Evolutionary conservation across 2,113 vertebrate genomes (phyloP), one percentile per base, ranked within the genome.

Genomic region (Tachysurus vachellii): DNA sequence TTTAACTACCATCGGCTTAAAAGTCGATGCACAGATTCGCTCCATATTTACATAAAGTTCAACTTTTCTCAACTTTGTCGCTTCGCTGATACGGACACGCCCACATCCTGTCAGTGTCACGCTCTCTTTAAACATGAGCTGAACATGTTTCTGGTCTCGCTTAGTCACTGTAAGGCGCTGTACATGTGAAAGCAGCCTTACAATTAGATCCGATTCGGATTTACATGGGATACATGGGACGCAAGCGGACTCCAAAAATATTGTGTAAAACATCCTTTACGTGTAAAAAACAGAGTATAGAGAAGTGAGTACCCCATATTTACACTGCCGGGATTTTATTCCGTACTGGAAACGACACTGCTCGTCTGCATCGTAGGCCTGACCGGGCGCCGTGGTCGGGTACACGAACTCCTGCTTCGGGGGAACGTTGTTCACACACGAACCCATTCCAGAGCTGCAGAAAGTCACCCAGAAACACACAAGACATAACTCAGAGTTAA

Each of bases 301-400:
- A 73, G 68, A 87, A 56, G 86, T 57, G 66, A 83, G 81, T 96
- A 99, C 98, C 96, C 98, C 97, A 91, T 99, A 99, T 99, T 99
- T 99, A 96, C 98, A 99, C 94, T 99, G 98, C 93, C 97, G 97
- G 87, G 98, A 99, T 95, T 99, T 97, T 94, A 99, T 94, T 91
- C 98, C 98, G 66, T 99, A 98, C 94, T 99, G 98, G 95, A 99
- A 98, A 61, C 97, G 97, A 91, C 98, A 99, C 90, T 99, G 98
- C 80, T 99, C 98, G 0, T 99, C 98, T 0, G 98, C 98, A 2
- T 99, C 97, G 1, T 99, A 99, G 70, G 96, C 97, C 93, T 99
- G 98, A 82, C 98, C 98, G 0, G 98, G 98, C 0, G 98, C 97
- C 82, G 97, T 97, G 0, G 98, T 99, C 0, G 98, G 98, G 92